Evolutionary conservation across 1,140 invertebrate species (phyloP), one percentile per base, ranked within the genome.

Genomic region (Apocrypta bakeri): DNA sequence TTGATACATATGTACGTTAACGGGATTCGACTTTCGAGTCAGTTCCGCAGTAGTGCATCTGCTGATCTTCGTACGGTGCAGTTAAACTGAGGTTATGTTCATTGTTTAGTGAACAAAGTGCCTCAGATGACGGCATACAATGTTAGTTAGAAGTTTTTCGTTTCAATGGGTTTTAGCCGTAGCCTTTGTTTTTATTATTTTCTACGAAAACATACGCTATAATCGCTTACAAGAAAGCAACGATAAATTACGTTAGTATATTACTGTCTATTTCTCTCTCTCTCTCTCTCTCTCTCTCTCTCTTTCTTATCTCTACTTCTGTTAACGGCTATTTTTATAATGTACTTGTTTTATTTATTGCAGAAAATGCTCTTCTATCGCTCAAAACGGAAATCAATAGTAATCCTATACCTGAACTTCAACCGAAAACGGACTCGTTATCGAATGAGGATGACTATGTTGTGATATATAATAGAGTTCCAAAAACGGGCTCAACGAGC

Each of bases 401-500:
- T 69, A 77, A 87, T 63, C 66, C 37, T 68, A 33, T 79, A 79
- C 24, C 68, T 56, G 85, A 84, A 71, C 21, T 80, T 21, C 79
- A 75, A 80, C 29, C 56, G 29, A 68, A 29, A 31, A 37, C n/a
- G 4, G 29, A 64, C 12, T 64, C 81, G 2, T 71, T 85, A 75
- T 40, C 79, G 25, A 66, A 82, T 77, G n/a, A 75, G 76, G 94
- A 96, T 85, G 93, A 96, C 88, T 87, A 95, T 74, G 94, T 99
- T 40, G 94, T 99, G 56, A 96, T 99, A 85, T 99, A 99, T 91
- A 99, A 99, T 91, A 94, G 98, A 89, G 98, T 99, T 48, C 99
- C 99, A 24, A 99, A 99, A 93, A 99, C 98, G n/a, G 99, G 97
- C 7, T 99, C 98, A 8, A 99, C 99, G 4, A 99, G 98, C 90